A percentile compares a stretch with the other conserved stretches of the same genome.
Conservation (phyloP, 2,888 invertebrate genomes). For the Nymphalis polychloros region DNA sequence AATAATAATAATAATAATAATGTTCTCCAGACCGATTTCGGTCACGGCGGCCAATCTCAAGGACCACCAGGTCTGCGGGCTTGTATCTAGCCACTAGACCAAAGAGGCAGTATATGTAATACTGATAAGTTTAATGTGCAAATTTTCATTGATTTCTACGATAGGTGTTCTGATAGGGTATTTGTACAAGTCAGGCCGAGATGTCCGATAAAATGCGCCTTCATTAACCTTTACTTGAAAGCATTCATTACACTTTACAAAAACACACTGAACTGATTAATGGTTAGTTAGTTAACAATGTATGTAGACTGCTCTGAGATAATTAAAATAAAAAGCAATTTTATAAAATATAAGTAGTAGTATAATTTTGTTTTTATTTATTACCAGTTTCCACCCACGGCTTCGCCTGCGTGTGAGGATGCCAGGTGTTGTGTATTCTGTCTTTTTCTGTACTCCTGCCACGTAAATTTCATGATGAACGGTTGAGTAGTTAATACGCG, state of each 20-base stretch:
- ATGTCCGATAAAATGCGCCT: conserved; percentile 67
- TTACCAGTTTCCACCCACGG: too few relatives aligned
- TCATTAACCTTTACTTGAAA: conserved; percentile 72
- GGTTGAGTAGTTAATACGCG: too few relatives aligned
- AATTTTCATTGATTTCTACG: conserved; percentile 5
- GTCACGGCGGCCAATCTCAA: too few relatives aligned
- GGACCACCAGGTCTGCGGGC: too few relatives aligned
- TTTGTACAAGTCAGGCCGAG: conserved; percentile 48
- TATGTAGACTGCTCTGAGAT: conserved; percentile 12
- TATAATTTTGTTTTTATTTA: background rate
- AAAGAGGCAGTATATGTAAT: too few relatives aligned
- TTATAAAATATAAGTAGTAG: background rate
- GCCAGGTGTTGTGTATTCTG: too few relatives aligned
- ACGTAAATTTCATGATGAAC: too few relatives aligned
- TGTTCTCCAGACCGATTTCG: too few relatives aligned
- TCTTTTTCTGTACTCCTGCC: too few relatives aligned
- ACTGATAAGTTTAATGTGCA: background rate
- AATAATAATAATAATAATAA: too few relatives aligned
- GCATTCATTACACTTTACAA: conserved; percentile 76
- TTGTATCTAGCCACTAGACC: too few relatives aligned
- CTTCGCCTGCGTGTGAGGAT: too few relatives aligned
- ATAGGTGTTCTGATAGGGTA: conserved; percentile 10
- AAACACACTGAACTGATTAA: conserved; percentile 71
- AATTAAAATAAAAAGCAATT: background rate
- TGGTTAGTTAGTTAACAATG: conserved; percentile 27